Evolutionary conservation across 2,888 invertebrate genomes (phyloP).

Genomic region (Xestia rhomboidea): DNA sequence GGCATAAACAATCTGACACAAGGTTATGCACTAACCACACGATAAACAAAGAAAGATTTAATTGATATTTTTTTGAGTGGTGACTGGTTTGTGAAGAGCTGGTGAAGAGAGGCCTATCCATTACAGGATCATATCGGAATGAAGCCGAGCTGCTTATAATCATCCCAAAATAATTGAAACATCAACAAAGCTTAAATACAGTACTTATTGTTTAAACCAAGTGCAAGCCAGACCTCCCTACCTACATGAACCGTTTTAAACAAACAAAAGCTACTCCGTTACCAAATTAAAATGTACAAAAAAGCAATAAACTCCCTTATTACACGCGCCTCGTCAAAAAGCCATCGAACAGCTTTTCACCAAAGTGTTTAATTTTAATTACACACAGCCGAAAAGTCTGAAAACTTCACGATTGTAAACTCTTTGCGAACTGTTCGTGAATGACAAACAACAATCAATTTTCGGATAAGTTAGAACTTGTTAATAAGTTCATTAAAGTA

Average conservation of each 20-base stretch:
- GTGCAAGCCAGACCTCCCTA: background rate
- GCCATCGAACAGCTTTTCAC: conserved; percentile 57
- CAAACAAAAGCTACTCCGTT: conserved; percentile 2
- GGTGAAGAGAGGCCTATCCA: too few relatives aligned
- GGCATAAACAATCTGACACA: too few relatives aligned
- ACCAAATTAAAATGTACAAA: conserved; percentile 24
- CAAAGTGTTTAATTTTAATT: conserved; percentile 72
- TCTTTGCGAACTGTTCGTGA: conserved; percentile 45
- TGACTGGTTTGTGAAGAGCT: background rate
- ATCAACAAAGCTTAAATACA: background rate
- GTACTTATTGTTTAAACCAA: background rate
- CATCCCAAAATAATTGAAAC: background rate
- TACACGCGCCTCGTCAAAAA: conserved; percentile 40
- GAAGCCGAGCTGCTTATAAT: background rate
- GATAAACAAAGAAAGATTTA: too few relatives aligned
- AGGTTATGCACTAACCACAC: too few relatives aligned
- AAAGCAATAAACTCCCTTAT: conserved; percentile 45
- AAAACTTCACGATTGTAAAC: conserved; percentile 66
- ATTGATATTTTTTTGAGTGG: too few relatives aligned
- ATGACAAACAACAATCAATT: conserved; percentile 70
- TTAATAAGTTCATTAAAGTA: conserved; percentile 59
- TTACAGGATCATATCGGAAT: background rate
- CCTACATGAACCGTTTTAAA: conserved; percentile 2
- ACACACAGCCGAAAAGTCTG: conserved; percentile 70
- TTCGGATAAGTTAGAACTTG: conserved; percentile 65